These are phyloP conservation scores for Solea senegalensis DNA, from an alignment of 2,113 vertebrate species.

Conservation along the genomic window DNA sequence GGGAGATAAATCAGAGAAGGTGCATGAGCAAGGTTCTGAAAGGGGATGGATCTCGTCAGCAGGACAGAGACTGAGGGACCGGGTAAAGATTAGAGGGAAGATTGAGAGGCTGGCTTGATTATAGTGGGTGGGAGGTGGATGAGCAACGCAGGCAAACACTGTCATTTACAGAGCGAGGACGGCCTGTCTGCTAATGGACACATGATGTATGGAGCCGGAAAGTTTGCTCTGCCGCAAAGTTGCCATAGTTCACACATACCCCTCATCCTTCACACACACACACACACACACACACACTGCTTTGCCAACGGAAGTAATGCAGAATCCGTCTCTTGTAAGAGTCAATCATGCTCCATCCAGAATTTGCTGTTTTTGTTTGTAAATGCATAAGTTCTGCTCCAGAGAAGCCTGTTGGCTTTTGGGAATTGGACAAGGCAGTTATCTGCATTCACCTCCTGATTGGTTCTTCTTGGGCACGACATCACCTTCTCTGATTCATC, in stretches of 20 bases:
- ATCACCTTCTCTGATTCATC: too few species aligned
- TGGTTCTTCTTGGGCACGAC: too few species aligned
- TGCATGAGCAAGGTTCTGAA: conserved; percentile 30
- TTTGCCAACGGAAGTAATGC: conserved; percentile 15
- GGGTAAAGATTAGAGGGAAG: conserved; percentile 39
- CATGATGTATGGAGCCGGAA: conserved; percentile 50
- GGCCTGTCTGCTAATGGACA: conserved; percentile 58
- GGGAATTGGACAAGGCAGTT: too few species aligned
- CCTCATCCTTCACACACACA: conserved; percentile 25
- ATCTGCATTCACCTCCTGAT: too few species aligned
- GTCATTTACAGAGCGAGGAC: conserved; percentile 54
- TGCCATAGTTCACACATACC: conserved; percentile 50
- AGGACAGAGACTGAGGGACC: conserved; percentile 28
- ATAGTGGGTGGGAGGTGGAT: conserved; percentile 20
- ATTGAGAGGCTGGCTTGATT: conserved; percentile 22
- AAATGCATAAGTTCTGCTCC: too few species aligned
- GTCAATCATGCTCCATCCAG: not conserved
- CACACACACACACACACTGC: conserved; percentile 6
- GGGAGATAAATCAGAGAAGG: conserved; percentile 34
- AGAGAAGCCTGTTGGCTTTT: too few species aligned
- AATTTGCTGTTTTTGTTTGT: too few species aligned
- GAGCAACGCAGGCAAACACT: conserved; percentile 53
- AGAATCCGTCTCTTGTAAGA: conserved; percentile 1
- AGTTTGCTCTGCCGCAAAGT: conserved; percentile 48
- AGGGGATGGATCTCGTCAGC: conserved; percentile 34